Evolutionary conservation across 2,888 invertebrate species (phyloP), one percentile per base, ranked within the genome.

Genomic region (Xanthia togata): DNA sequence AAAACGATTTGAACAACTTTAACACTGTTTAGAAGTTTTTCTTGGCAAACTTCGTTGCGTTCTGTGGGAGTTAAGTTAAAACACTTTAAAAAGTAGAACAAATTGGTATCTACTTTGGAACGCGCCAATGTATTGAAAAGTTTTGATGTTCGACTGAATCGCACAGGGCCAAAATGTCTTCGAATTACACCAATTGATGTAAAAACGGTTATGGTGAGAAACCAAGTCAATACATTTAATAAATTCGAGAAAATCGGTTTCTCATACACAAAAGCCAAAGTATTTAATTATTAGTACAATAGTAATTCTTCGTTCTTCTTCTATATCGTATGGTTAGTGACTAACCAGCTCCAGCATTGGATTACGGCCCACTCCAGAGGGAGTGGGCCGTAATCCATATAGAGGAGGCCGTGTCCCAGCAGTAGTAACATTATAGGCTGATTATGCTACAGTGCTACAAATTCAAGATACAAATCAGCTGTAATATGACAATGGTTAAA

Each of bases 51-150:
- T 71, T 60, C 23, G 23, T 60, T 47, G 31, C 41, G 14, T 31
- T 55, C 60, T 26, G 41, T 26, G 35, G 63, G n/a, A 41, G 67
- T 41, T 38, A 9, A 62, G 41, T 64, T 69, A 55, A 57, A 81
- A 73, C 20, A 44, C 17, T 44, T 65, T 80, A 44, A 59, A 78
- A 72, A 59, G 41, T 14, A 57, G 64, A 59, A 65, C 59, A 53
- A 80, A 81, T 55, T 81, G 64, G 31, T 80, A 6, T 65, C 35
- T 60, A 20, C 53, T 65, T 80, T 73, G 17, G n/a, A 67, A 65
- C 44, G 65, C 1, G 0, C 4, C 14, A 53, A 35, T 38, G 1
- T 31, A 38, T n/a, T 64, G 12, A 17, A 31, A 38, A 35, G n/a
- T 71, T 12, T 17, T 2, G 17, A 26, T 38, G 31, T 60, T 68